Evolutionary conservation across 2,113 vertebrate species (phyloP).

Genomic region (Electrona antarctica): DNA sequence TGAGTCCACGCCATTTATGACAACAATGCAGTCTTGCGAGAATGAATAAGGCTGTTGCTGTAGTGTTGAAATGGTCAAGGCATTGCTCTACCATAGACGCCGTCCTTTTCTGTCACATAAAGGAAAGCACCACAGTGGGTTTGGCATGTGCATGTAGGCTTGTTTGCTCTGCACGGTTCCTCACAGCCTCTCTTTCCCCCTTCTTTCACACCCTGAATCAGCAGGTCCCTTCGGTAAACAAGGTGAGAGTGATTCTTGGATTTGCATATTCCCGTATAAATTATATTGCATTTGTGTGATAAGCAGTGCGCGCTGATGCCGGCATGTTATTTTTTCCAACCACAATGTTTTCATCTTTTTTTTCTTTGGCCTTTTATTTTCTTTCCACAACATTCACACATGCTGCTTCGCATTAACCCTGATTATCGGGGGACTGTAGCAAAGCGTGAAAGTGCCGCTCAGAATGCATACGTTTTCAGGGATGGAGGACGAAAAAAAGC

Average conservation of each 20-base stretch:
- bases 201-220: slow-evolving; percentile 67
- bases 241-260: slow-evolving; percentile 72
- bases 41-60: slow-evolving; percentile 20
- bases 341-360: not conserved
- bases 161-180: slow-evolving; percentile 12
- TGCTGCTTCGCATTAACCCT: slow-evolving; percentile 72
- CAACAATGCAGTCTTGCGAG: slow-evolving; percentile 16
- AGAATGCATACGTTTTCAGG: slow-evolving; percentile 65
- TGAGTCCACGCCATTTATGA: slow-evolving; percentile 16
- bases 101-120: slow-evolving; percentile 47
- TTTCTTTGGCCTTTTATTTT: slow-evolving; percentile 42
- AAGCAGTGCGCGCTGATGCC: slow-evolving; percentile 66
- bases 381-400: slow-evolving; percentile 56
- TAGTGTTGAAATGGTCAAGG: slow-evolving; percentile 41
- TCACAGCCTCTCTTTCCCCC: slow-evolving; percentile 19
- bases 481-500: slow-evolving; percentile 21
- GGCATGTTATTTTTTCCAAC: slow-evolving; percentile 46
- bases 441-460: slow-evolving; percentile 58
- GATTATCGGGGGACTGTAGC: slow-evolving; percentile 60
- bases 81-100: slow-evolving; percentile 36
- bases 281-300: slow-evolving; percentile 72
- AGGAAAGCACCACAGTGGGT: slow-evolving; percentile 9
- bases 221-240: slow-evolving; percentile 78
- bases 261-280: slow-evolving; percentile 80
- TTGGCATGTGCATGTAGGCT: slow-evolving; percentile 9